Base-by-base conservation (phyloP, 2,888 invertebrate species). In the Cheilosia urbana region DNA sequence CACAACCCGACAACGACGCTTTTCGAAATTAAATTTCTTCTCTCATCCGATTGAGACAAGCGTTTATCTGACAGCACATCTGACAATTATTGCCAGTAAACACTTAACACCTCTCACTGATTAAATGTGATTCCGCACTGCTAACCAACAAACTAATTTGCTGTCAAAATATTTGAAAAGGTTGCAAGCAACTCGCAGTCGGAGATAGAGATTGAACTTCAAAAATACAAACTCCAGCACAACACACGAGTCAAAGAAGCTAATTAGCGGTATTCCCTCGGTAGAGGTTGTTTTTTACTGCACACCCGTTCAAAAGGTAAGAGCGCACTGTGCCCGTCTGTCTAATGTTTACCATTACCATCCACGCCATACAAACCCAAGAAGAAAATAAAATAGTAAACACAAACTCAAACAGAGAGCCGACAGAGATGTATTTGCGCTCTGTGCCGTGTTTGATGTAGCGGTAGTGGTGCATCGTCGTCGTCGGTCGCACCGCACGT, bases 271-370 rank as follows among this genome's bases (percentile, higher is more conserved):
- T 69, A 47, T 62, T 19, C 62, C 7, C 27, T 9, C 30, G 51
- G 40, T 47, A 45, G 27, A 57, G 9, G 17, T 68, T 53, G 30
- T 82, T 73, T 69, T 60, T 63, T 47, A 68, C 79, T 79, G 80
- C 84, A 84, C 40, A 42, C 80, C 58, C 60, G 80, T 53, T 75
- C 75, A 69, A 62, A 63, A 79, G 83, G 83, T 84, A 79, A 65
- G 75, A 79, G 58, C 83, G 47, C 55, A 80, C 84, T 84, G 80
- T 55, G 63, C 34, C 60, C 27, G 71, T 84, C 84, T 76, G 71
- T 84, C 84, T 76, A 66, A 71, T 84, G 84, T 80, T 84, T 84
- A 80, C 80, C 42, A 75, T 84, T 84, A 80, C 80, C 42, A 75
- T 84, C 75, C 63, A 65, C 53, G 80, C 69, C 71, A 75, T 66